Conservation (phyloP, 2,113 vertebrate genomes). For the Brachypodius melanocephalos region DNA sequence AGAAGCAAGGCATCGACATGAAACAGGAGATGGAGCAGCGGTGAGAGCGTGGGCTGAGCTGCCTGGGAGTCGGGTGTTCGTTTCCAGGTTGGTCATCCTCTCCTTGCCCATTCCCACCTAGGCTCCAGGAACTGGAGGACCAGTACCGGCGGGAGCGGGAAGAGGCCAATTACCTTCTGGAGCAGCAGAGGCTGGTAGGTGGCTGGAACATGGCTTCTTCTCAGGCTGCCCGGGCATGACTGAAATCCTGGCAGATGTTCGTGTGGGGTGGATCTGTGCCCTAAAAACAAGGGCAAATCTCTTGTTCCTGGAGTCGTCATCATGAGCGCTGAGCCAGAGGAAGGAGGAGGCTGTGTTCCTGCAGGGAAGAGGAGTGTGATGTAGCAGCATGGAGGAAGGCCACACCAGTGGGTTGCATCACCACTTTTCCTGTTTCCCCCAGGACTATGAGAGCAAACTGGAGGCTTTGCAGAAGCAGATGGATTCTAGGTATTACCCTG, state of each 20-base stretch:
- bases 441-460: constrained; percentile 98
- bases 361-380: neutral
- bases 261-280: neutral
- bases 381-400: neutral
- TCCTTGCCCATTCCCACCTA: constrained; percentile 22
- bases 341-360: neutral
- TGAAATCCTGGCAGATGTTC: neutral
- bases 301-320: neutral
- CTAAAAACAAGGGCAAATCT: neutral
- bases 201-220: neutral
- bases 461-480: constrained; percentile 96
- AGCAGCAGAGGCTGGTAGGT: constrained; percentile 94
- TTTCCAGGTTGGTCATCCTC: neutral
- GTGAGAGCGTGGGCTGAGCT: constrained; percentile 55
- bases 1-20: constrained; percentile 98
- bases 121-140: constrained; percentile 95
- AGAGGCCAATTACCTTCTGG: constrained; percentile 92
- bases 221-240: neutral
- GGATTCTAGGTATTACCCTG: constrained; percentile 88
- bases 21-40: constrained; percentile 99
- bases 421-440: neutral
- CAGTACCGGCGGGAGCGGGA: constrained; percentile 93
- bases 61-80: neutral
- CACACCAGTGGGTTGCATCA: neutral
- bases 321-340: neutral